Conservation (phyloP, 2,113 vertebrate species). For the Tiliqua scincoides region DNA sequence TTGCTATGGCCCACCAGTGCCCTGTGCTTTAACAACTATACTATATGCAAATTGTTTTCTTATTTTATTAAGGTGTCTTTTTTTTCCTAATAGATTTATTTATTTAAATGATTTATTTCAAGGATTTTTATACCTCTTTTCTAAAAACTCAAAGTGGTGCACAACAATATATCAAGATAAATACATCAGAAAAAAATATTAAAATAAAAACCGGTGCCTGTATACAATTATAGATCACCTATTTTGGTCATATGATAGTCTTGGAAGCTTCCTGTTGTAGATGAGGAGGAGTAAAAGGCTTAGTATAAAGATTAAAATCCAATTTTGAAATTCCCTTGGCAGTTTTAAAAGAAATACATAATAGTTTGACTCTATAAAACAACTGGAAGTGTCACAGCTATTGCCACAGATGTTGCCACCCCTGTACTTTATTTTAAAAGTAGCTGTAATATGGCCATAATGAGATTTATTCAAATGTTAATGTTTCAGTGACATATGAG, state of each 20-base stretch:
- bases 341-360: conserved; percentile 23
- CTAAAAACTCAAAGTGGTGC: too few relatives aligned
- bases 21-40: background rate
- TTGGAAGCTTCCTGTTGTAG: background rate
- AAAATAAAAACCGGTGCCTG: too few relatives aligned
- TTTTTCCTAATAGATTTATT: background rate
- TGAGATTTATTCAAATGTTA: background rate
- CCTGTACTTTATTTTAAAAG: conserved; percentile 43
- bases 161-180: too few relatives aligned
- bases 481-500: conserved; percentile 44
- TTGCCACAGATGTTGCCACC: conserved; percentile 36
- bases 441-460: background rate
- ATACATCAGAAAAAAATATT: too few relatives aligned
- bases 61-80: background rate
- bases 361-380: conserved; percentile 49
- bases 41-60: background rate
- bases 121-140: too few relatives aligned
- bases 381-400: conserved; percentile 26
- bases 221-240: background rate
- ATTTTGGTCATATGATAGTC: background rate
- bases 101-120: too few relatives aligned
- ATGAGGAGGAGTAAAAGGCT: background rate
- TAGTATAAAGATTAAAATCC: conserved; percentile 59
- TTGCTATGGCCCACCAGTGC: too few relatives aligned
- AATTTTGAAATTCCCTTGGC: conserved; percentile 44